phyloP scores from a whole-genome alignment of 2,797 vertebrate genomes.

The Alosa sapidissima region DNA sequence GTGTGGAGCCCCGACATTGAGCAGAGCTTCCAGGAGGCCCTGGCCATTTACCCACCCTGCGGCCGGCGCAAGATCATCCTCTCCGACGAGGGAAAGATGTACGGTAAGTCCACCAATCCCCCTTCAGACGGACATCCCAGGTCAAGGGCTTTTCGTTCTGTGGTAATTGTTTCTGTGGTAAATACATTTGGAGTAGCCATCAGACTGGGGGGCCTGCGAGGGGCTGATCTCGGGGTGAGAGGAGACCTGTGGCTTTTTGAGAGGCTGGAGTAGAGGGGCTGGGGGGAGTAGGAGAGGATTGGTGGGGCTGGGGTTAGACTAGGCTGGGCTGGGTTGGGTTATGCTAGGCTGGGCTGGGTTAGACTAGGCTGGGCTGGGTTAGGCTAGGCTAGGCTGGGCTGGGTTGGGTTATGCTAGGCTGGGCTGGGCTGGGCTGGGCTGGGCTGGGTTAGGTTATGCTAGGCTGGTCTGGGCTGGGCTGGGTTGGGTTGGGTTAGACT shows the following conservation, averaged over 20 bases:
- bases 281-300: slow-evolving; percentile 5
- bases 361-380: background rate
- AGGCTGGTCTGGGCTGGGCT: background rate
- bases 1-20: slow-evolving; percentile 99
- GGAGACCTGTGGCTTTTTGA: background rate
- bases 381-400: background rate
- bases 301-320: slow-evolving; percentile 34
- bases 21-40: slow-evolving; percentile 98
- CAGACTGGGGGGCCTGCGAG: background rate
- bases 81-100: slow-evolving; percentile 99
- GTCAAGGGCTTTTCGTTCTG: background rate
- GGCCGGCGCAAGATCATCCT: slow-evolving; percentile 97
- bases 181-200: background rate
- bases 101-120: slow-evolving; percentile 82
- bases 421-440: slow-evolving; percentile 32
- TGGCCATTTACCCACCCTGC: slow-evolving; percentile 97
- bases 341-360: background rate
- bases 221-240: background rate
- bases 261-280: background rate
- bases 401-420: background rate
- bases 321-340: background rate
- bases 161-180: background rate
- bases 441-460: background rate
- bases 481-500: background rate
- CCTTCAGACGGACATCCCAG: background rate